Evolutionary conservation across 2,888 invertebrate genomes (phyloP).

Genomic region (Cryptosula pallasiana): DNA sequence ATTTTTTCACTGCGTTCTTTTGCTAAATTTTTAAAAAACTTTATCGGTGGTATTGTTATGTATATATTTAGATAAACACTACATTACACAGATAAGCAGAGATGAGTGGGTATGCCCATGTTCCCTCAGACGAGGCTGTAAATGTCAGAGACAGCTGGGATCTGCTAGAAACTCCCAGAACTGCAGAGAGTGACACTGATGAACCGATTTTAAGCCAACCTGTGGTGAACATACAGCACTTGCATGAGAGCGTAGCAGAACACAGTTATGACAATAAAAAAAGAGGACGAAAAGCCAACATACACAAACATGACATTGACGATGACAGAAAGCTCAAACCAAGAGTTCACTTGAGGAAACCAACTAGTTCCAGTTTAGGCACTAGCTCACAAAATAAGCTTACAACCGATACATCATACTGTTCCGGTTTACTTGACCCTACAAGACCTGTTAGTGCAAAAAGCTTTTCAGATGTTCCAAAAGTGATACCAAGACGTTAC

Average conservation of each 20-base stretch:
- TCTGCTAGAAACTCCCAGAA: neutral
- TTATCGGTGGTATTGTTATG: too few relatives aligned
- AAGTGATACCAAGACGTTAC: neutral
- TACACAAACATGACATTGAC: neutral
- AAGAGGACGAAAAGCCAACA: neutral
- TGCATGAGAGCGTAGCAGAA: neutral
- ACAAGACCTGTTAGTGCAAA: neutral
- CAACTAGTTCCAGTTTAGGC: too few relatives aligned
- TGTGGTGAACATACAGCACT: neutral
- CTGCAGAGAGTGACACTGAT: neutral
- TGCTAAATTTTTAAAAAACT: too few relatives aligned
- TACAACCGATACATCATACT: neutral
- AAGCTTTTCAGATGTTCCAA: neutral
- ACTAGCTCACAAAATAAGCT: too few relatives aligned
- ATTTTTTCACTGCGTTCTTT: too few relatives aligned
- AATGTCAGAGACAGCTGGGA: constrained; percentile 17
- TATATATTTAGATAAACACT: too few relatives aligned
- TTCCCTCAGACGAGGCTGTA: neutral
- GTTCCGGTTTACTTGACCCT: neutral
- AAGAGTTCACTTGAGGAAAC: neutral
- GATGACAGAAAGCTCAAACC: neutral
- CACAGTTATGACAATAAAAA: neutral
- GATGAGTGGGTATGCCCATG: neutral
- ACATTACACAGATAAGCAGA: too few relatives aligned
- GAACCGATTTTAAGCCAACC: neutral